Base-by-base conservation (phyloP, 2,888 invertebrate species). In the Heliconius erato region DNA sequence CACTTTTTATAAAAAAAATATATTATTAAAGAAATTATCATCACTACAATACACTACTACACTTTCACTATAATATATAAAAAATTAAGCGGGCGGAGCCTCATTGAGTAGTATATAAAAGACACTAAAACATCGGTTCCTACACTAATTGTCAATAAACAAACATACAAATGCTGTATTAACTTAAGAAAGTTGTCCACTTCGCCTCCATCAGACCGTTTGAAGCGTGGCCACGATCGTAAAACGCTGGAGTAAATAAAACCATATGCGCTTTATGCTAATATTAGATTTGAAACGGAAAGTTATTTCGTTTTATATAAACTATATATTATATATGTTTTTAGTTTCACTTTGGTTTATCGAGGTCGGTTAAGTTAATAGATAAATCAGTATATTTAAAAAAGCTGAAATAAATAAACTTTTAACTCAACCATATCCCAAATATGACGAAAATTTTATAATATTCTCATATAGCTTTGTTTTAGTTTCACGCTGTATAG, bases 251-350 rank as follows among this genome's bases (percentile, higher is more conserved):
- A 72, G 82, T 84, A 83, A 84, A 82, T 84, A 84, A 84, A 84
- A 85, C 77, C 80, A 82, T 84, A 74, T 82, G 84, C 79, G 71
- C 80, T 82, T 83, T 85, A 85, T 84, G 85, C 79, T 84, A 86
- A 86, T 85, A 82, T 67, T 78, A 35, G 68, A 74, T 54, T 69
- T 59, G 77, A 84, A 84, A 84, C 82, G 72, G 84, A 84, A 84
- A 83, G 83, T 84, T 84, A 81, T 81, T 63, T 65, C 28, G 63
- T 78, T 74, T 77, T 26, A 74, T 74, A 80, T 68, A 54, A 28
- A 28, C 0, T 63, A 12, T n/a, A n/a, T 63, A 28, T 67, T 16
- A 16, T 67, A 3, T 28, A 32, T 80, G 6, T 80, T 65, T 44
- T 26, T 74, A 68, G 59, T 76, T 80, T 80, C 80, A 68, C 80